A percentile compares a stretch with the other conserved stretches of the same genome.
phyloP scores from a whole-genome alignment of 2,113 vertebrate species.

The Microtus richardsoni region DNA sequence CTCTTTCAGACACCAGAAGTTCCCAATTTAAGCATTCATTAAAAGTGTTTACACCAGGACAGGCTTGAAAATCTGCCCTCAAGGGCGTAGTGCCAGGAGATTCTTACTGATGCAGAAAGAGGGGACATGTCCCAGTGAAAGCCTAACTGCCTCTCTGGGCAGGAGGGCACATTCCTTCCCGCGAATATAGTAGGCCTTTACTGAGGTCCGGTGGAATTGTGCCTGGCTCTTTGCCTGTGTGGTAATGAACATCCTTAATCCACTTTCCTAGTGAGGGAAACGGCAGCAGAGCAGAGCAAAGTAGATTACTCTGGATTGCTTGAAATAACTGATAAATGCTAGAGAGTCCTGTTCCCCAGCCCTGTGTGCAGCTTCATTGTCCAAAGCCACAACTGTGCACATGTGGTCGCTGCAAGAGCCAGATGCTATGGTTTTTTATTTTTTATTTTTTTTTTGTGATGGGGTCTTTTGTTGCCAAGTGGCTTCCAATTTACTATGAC shows the following conservation, averaged over 20 bases:
- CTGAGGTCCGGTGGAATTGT: neutral
- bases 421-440: neutral
- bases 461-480: neutral
- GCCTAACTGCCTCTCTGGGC: neutral
- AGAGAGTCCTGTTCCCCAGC: neutral
- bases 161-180: slow-evolving; percentile 29
- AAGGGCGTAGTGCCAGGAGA: neutral
- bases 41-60: neutral
- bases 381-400: neutral
- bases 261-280: neutral
- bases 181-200: neutral
- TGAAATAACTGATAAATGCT: neutral
- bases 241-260: neutral
- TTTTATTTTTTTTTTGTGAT: neutral
- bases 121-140: neutral
- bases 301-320: neutral
- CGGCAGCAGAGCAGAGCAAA: neutral
- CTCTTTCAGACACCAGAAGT: neutral
- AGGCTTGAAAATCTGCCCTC: slow-evolving; percentile 50
- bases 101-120: slow-evolving; percentile 16
- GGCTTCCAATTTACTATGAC: neutral
- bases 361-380: neutral
- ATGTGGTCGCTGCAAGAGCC: neutral
- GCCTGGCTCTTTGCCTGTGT: neutral
- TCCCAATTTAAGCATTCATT: neutral